Conservation (phyloP, 1,140 invertebrate genomes). For the Leptinotarsa defecta region DNA sequence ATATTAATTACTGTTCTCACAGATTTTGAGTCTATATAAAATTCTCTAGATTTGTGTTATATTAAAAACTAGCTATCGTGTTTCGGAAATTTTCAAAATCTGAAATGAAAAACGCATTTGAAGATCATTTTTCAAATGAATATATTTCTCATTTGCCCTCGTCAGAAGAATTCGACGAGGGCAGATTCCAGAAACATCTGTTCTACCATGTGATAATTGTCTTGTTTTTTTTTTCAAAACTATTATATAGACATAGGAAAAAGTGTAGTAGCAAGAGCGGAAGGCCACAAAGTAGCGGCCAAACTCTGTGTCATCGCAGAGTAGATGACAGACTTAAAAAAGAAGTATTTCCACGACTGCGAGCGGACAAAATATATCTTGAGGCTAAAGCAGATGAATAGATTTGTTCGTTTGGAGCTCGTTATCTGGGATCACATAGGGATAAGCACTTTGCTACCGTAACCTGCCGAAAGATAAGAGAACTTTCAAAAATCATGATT, state of each 20-base stretch:
- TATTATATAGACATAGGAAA: constrained; percentile 22
- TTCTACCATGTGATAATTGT: constrained; percentile 15
- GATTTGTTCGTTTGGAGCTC: constrained; percentile 47
- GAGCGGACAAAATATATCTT: constrained; percentile 35
- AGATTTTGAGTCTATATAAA: too few relatives aligned
- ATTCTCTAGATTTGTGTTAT: too few relatives aligned
- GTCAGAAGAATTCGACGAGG: constrained; percentile 6
- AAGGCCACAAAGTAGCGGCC: neutral
- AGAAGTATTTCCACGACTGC: constrained; percentile 30
- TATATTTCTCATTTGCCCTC: too few relatives aligned
- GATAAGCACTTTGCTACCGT: constrained; percentile 48
- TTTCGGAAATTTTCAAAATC: too few relatives aligned
- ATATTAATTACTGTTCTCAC: too few relatives aligned
- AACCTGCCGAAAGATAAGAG: constrained; percentile 48
- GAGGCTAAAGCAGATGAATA: constrained; percentile 44
- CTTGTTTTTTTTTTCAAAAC: constrained; percentile 19
- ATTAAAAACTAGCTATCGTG: too few relatives aligned
- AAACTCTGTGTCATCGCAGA: constrained; percentile 9
- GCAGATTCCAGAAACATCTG: neutral
- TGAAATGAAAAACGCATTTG: too few relatives aligned
- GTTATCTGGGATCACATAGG: constrained; percentile 48
- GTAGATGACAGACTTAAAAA: constrained; percentile 13
- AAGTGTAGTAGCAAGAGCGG: neutral
- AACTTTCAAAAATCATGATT: neutral
- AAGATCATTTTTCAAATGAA: too few relatives aligned